These are phyloP conservation scores for Heliopora coerulea DNA, from an alignment of 92 coral and sea anemone species.

Conservation along the genomic window DNA sequence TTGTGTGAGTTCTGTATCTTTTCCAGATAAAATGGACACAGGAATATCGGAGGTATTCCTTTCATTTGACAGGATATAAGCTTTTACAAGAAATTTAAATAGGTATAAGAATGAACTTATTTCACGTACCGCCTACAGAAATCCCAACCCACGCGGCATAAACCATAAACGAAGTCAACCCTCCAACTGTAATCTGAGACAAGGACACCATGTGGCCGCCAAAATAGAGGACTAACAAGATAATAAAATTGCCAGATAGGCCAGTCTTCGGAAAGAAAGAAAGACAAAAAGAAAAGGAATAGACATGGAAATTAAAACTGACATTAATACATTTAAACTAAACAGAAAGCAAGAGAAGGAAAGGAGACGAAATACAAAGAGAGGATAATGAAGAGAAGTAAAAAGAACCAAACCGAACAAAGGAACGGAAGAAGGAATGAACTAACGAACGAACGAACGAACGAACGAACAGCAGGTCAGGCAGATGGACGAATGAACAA, in stretches of 20 bases:
- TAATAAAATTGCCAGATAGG: slow-evolving; percentile 79
- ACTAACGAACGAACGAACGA: background rate
- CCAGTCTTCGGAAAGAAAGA: slow-evolving; percentile 65
- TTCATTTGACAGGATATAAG: too few species aligned
- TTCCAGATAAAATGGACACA: too few species aligned
- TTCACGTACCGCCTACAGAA: slow-evolving; percentile 82
- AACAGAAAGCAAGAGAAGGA: too few species aligned
- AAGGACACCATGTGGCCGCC: slow-evolving; percentile 96
- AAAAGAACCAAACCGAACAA: background rate
- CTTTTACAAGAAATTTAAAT: too few species aligned
- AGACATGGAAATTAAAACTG: too few species aligned
- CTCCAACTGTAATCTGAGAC: slow-evolving; percentile 94
- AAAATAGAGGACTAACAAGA: slow-evolving; percentile 81
- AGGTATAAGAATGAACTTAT: too few species aligned
- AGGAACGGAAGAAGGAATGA: slow-evolving; percentile 12
- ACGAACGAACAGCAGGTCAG: background rate
- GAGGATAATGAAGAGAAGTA: background rate
- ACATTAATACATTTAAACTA: too few species aligned
- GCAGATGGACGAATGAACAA: too few species aligned
- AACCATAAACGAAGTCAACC: slow-evolving; percentile 88
- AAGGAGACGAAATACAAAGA: too few species aligned
- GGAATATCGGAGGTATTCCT: too few species aligned
- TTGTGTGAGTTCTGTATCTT: too few species aligned
- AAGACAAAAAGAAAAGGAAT: background rate
- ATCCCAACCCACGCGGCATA: slow-evolving; percentile 98